Base-by-base conservation (phyloP, 2,888 invertebrate genomes). In the Griposia aprilina region DNA sequence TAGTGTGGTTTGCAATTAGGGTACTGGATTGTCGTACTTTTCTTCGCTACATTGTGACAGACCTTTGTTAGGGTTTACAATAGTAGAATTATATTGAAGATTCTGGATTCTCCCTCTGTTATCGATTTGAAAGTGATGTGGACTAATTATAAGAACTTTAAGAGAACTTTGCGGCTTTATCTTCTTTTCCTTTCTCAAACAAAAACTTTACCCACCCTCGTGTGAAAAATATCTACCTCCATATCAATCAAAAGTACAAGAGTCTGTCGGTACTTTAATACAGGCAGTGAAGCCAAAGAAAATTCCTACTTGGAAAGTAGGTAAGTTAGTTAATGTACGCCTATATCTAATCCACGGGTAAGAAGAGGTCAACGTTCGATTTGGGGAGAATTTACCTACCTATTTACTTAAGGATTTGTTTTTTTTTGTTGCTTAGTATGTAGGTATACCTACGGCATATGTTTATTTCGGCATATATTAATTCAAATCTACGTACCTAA, bases 251-350 rank as follows among this genome's bases (percentile, higher is more conserved):
- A 83, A 74, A 74, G 65, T 63, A 86, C 36, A 66, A 67, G 36
- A 65, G 41, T 69, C 20, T 74, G 68, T 67, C 30, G 41, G 48
- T 74, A 79, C 76, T 80, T 74, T 75, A 81, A 82, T 70, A 84
- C 75, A 81, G 68, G 68, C 80, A 75, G 78, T 41, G 90, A 91
- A 90, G 90, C 90, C 89, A 91, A 91, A 89, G 85, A 90, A 91
- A 89, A 86, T 83, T 80, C 76, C 76, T 83, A 80, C 77, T 82
- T 77, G 71, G 71, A 70, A 81, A 79, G 79, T 82, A 74, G 82
- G 80, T 83, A 83, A 81, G 75, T 86, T 84, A 84, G 81, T 85
- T 88, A 88, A 86, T 89, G 86, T 86, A 81, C 78, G 83, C 79
- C 81, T 82, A 82, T 82, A 87, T 84, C 83, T 88, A 90, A 90